phyloP scores from a whole-genome alignment of 2,113 vertebrate genomes.

The chimpanzee (Pan troglodytes) region DNA sequence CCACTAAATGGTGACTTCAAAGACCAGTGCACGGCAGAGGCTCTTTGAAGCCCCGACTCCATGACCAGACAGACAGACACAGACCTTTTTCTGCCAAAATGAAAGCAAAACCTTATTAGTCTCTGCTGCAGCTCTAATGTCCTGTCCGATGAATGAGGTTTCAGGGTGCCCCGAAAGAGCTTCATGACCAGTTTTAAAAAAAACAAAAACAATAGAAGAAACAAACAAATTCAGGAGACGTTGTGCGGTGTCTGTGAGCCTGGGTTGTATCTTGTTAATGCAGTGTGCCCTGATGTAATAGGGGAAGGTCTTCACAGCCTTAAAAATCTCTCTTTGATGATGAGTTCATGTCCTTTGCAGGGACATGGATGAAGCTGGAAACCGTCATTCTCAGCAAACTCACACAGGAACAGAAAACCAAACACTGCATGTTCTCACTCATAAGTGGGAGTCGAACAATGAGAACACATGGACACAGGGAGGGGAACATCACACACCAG shows the following conservation, averaged over 20 bases:
- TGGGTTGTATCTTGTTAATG: accelerated
- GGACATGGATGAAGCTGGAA: no score
- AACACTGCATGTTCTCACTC: no score
- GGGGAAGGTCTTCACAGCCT: accelerated
- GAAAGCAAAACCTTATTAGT: accelerated
- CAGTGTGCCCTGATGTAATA: not conserved
- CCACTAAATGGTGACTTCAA: accelerated
- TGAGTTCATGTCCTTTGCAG: no score
- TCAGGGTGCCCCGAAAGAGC: accelerated
- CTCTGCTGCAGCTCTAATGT: accelerated
- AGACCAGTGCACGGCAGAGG: accelerated
- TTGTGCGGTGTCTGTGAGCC: no score
- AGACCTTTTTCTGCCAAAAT: accelerated
- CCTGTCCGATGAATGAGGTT: accelerated
- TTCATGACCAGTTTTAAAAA: no score
- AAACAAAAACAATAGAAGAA: no score
- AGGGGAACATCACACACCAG: accelerated
- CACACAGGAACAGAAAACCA: no score
- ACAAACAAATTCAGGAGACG: accelerated
- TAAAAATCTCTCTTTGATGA: no score
- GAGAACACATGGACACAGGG: no score
- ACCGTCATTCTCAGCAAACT: no score
- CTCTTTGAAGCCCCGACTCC: no score
- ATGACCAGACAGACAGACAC: no score
- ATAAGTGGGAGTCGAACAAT: accelerated